Evolutionary conservation across 2,113 vertebrate genomes (phyloP), one percentile per base, ranked within the genome.

Genomic region (Rhipidura dahli): DNA sequence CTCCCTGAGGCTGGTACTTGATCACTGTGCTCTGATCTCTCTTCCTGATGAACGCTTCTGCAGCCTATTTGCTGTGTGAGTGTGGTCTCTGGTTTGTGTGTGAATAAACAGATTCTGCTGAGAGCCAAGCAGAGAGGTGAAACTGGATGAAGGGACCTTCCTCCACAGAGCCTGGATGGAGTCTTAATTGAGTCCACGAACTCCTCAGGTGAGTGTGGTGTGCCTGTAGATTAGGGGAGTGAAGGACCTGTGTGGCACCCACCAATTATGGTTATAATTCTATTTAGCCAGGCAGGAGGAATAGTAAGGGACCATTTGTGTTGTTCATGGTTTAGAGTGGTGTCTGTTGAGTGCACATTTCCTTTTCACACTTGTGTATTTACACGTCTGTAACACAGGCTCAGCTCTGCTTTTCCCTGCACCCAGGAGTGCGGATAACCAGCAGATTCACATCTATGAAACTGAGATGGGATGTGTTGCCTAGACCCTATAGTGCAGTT

Each of bases 31-130:
- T 77, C 35, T 71, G n/a, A 28, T 68, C 8, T 71, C 18, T 17
- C 14, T 57, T 51, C 26, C 26, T 35, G 19, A 27, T 21, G 9
- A 79, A 42, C 18, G 7, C 10, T 49, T 1, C 15, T 53, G n/a
- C 56, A 50, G 7, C 4, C 13, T 47, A 2, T 63, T 83, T 42
- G 18, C 40, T 50, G 12, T 53, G 13, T 1, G 2, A 57, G 28
- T 40, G 19, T 27, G 5, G 4, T 22, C 27, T 65, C n/a, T 24
- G 2, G 0, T 59, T 20, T 17, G 17, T 27, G 5, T 40, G 3
- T 17, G 3, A 8, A 20, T 5, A 31, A 10, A 28, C 5, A n/a
- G 12, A 19, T 13, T 61, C 11, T 50, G 28, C 9, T 28, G 53
- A 50, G 50, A 65, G 9, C 7, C 19, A 49, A 73, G 15, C 1